Evolutionary conservation across 2,797 vertebrate genomes (phyloP).

Genomic region (Cirrhinus mrigala): DNA sequence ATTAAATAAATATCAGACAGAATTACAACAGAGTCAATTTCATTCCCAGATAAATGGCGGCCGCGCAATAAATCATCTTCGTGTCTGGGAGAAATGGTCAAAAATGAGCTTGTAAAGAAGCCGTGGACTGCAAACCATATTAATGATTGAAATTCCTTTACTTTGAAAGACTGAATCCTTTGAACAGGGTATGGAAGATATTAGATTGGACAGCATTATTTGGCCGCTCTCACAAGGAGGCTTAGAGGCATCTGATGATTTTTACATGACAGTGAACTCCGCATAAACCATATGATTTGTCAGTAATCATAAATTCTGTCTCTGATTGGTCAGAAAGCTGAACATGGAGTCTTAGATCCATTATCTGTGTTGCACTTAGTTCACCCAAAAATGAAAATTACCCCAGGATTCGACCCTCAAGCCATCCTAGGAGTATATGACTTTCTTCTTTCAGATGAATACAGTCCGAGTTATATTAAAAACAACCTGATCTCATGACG

Average conservation of each 20-base stretch:
- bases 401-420: too few relatives aligned
- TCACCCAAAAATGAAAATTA: too few relatives aligned
- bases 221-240: neutral
- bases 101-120: conserved; percentile 47
- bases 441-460: too few relatives aligned
- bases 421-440: too few relatives aligned
- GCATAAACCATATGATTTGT: neutral
- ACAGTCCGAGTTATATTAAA: too few relatives aligned
- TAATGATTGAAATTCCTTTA: conserved; percentile 47
- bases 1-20: conserved; percentile 68
- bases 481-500: too few relatives aligned
- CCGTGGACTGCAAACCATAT: conserved; percentile 48
- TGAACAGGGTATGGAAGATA: conserved; percentile 50
- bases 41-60: conserved; percentile 72
- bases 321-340: neutral
- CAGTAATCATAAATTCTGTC: neutral
- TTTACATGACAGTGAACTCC: conserved; percentile 32
- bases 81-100: conserved; percentile 57
- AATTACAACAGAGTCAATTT: conserved; percentile 70
- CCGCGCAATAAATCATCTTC: conserved; percentile 71
- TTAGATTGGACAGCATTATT: conserved; percentile 51
- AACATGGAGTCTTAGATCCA: neutral
- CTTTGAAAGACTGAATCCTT: conserved; percentile 53
- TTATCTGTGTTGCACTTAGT: neutral
- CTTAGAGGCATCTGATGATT: conserved; percentile 4